Evolutionary conservation across 2,888 invertebrate species (phyloP), one percentile per base, ranked within the genome.

Genomic region (Trachelus troglodyta): DNA sequence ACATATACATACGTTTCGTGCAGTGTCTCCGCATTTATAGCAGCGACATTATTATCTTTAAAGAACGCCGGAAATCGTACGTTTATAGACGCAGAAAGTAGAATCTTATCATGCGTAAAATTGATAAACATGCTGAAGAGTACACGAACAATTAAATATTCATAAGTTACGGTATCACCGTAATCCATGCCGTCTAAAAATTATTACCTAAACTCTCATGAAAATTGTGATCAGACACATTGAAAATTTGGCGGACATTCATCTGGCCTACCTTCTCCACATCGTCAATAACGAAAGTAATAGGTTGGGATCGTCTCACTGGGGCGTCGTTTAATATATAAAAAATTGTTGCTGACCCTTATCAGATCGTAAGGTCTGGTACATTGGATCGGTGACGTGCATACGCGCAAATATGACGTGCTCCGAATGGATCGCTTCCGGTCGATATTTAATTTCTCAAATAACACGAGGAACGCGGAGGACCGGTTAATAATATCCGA

Each of bases 1-100:
- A 35, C 11, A 34, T 34, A 34, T 34, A 9, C 34, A 34, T 34
- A 34, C 34, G 34, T 34, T 11, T 11, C 34, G 15, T 40, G 40
- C 15, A 40, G 40, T 40, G 1, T 23, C 56, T 56, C 23, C 9
- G 9, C 9, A 23, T 56, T 23, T 83, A 83, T 84, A 82, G 79
- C 78, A 80, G 79, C 78, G 85, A 85, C 84, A 85, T 76, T 79
- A 84, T 83, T 85, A 85, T 85, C 85, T 85, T 76, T 40, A 35
- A 79, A 79, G 75, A 78, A 77, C 75, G 75, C 83, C 83, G 85
- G 85, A 85, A 85, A 83, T 83, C 81, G 80, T 75, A 75, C 81
- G 75, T 79, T 81, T 76, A 81, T 73, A 82, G 79, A 83, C 79
- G 75, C 78, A 79, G 75, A 71, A 77, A 56, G 9, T 9, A 56